These are phyloP conservation scores for Mimachlamys varia DNA, from an alignment of 2,888 invertebrate genomes.

Conservation along the genomic window DNA sequence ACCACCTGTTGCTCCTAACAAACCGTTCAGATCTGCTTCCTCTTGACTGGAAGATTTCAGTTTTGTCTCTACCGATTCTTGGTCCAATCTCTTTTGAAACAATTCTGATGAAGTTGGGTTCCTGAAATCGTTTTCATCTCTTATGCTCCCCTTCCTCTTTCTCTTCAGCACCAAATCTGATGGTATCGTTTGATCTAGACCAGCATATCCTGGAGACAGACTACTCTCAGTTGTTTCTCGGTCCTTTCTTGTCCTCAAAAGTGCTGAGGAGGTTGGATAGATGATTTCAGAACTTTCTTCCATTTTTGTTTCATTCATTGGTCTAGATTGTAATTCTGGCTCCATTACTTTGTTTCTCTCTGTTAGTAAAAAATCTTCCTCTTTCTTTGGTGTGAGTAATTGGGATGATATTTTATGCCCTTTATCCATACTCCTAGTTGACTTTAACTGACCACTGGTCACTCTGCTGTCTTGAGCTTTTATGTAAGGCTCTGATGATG, in stretches of 20 bases:
- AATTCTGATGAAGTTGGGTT: constrained; percentile 42
- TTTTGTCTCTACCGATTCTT: neutral
- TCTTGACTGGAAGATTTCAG: neutral
- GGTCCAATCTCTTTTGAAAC: neutral
- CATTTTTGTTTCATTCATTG: neutral
- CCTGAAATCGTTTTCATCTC: constrained; percentile 6
- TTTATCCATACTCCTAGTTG: neutral
- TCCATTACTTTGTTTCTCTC: neutral
- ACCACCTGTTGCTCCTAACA: neutral
- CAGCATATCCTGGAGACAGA: constrained; percentile 39
- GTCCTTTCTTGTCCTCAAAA: neutral
- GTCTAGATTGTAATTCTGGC: neutral
- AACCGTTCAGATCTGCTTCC: neutral
- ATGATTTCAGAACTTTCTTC: neutral
- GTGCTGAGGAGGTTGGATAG: constrained; percentile 36
- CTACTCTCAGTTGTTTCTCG: constrained; percentile 38
- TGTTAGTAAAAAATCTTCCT: neutral
- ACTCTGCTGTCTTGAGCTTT: neutral
- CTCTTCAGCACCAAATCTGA: constrained; percentile 40
- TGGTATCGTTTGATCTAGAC: constrained; percentile 36
- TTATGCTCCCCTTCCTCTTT: neutral
- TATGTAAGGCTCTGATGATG: neutral
- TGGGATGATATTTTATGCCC: neutral
- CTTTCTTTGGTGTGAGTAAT: neutral
- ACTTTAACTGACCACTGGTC: neutral